Evolutionary conservation across 2,797 vertebrate genomes (phyloP).

Genomic region (Astyanax mexicanus): DNA sequence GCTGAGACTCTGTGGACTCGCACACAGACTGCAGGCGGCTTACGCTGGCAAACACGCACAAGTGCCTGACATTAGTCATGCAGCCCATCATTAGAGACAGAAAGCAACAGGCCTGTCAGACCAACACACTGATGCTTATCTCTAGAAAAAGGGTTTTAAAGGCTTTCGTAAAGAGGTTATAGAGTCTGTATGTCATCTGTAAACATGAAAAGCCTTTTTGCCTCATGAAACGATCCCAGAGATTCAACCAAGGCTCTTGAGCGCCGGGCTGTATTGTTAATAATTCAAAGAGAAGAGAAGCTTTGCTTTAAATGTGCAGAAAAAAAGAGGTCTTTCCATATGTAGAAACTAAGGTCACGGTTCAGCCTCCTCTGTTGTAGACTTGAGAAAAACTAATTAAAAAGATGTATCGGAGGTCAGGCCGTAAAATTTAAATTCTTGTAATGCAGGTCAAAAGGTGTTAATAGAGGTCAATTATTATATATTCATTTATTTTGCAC

Average conservation of each 20-base stretch:
- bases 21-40: conserved; percentile 2
- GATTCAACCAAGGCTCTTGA: background rate
- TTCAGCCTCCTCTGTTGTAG: background rate
- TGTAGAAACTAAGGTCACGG: background rate
- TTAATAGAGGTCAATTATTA: too few relatives aligned
- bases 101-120: conserved; percentile 19
- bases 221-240: background rate
- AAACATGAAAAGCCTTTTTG: conserved; percentile 1
- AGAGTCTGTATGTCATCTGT: background rate
- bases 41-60: conserved; percentile 30
- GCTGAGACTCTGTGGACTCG: background rate
- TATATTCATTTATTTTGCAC: too few relatives aligned
- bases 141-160: background rate
- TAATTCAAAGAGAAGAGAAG: background rate
- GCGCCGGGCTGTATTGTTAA: background rate
- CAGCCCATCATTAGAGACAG: conserved; percentile 48
- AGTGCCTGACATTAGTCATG: conserved; percentile 53
- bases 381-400: background rate
- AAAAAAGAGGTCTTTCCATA: background rate
- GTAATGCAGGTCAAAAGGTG: background rate
- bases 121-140: background rate
- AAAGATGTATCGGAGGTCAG: background rate
- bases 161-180: background rate
- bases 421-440: background rate
- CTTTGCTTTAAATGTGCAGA: background rate